Evolutionary conservation across 2,888 invertebrate genomes (phyloP).

Genomic region (Temnothorax ravouxi): DNA sequence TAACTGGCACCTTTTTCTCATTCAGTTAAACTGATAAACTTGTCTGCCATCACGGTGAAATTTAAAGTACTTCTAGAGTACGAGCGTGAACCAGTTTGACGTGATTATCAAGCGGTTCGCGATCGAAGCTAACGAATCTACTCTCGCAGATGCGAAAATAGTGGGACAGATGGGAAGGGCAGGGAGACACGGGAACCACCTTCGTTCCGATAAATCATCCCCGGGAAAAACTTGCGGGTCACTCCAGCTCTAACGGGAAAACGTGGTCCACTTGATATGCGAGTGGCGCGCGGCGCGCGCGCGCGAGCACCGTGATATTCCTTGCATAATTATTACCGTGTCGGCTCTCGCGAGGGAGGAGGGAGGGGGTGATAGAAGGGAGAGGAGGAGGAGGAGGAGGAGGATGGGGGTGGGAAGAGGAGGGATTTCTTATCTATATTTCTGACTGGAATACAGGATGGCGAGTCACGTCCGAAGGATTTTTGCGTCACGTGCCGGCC

Average conservation of each 20-base stretch:
- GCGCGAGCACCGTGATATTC: constrained; percentile 77
- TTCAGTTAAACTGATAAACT: constrained; percentile 24
- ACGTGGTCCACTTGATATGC: constrained; percentile 79
- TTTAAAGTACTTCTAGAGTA: not conserved
- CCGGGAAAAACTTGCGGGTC: constrained; percentile 57
- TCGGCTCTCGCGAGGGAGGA: constrained; percentile 56
- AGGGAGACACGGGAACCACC: constrained; percentile 9
- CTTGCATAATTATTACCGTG: constrained; percentile 83
- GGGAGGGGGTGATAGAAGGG: not conserved
- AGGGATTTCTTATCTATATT: constrained; percentile 79
- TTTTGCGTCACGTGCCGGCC: constrained; percentile 70
- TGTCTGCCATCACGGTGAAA: not conserved
- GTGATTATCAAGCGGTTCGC: constrained; percentile 3
- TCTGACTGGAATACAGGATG: constrained; percentile 77
- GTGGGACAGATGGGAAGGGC: not conserved
- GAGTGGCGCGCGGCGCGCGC: constrained; percentile 61
- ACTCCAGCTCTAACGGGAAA: constrained; percentile 54
- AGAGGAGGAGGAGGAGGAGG: not conserved
- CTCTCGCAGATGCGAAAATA: constrained; percentile 30
- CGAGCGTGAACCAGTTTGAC: constrained; percentile 8
- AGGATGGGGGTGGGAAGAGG: constrained; percentile 10
- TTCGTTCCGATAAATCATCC: constrained; percentile 62
- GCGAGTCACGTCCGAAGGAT: constrained; percentile 67
- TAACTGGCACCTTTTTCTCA: not conserved
- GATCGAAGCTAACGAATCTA: constrained; percentile 38